Conservation (phyloP, 2,888 invertebrate species). For the Microctonus hyperodae region DNA sequence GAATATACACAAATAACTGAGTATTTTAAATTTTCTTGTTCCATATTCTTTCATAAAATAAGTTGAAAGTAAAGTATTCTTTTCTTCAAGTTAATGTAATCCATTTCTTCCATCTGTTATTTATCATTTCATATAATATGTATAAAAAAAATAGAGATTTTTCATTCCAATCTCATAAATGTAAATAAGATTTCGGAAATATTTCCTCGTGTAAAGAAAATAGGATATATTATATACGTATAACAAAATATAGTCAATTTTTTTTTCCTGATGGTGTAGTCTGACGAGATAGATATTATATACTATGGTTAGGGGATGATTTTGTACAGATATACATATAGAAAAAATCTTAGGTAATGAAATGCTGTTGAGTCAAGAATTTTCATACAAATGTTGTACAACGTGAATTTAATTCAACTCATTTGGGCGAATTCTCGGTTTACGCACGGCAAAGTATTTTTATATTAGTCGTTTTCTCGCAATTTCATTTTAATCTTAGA, state of each 20-base stretch:
- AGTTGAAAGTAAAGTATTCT: no score
- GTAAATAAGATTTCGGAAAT: conserved; percentile 40
- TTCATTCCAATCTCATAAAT: conserved; percentile 44
- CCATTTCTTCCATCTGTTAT: not conserved
- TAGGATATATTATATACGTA: conserved; percentile 27
- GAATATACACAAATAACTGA: no score
- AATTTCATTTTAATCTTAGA: conserved; percentile 35
- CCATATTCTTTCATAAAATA: not conserved
- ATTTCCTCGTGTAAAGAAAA: not conserved
- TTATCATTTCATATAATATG: not conserved
- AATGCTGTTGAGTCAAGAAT: conserved; percentile 35
- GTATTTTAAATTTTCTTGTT: no score
- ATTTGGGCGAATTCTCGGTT: conserved; percentile 10
- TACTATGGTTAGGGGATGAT: conserved; percentile 26
- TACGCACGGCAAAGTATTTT: conserved; percentile 24
- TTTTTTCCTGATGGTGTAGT: conserved; percentile 29
- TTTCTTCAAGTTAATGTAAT: not conserved
- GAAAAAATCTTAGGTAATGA: conserved; percentile 29
- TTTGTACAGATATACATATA: not conserved
- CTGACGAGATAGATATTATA: conserved; percentile 39
- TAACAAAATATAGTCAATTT: conserved; percentile 42
- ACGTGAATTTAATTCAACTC: conserved; percentile 30
- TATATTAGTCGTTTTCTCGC: conserved; percentile 25
- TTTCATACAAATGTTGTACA: not conserved
- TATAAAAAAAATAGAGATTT: conserved; percentile 36